Evolutionary conservation across 2,888 invertebrate species (phyloP).

Genomic region (Trichogramma evanescens): DNA sequence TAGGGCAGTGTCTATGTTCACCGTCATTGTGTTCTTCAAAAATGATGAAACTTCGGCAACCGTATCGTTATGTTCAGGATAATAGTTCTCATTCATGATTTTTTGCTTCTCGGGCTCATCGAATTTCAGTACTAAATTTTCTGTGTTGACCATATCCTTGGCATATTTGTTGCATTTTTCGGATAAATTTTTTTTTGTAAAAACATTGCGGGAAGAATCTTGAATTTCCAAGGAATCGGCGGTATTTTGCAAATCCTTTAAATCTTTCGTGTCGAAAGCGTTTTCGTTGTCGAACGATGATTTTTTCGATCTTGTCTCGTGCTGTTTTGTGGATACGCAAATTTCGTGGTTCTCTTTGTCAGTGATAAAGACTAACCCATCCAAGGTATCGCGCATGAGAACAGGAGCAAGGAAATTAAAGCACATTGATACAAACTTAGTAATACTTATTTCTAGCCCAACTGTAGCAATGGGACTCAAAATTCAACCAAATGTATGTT

Average conservation of each 20-base stretch:
- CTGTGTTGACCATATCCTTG: neutral
- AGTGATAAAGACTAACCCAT: conserved; percentile 38
- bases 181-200: neutral
- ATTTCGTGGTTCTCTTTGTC: no score
- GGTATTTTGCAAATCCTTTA: conserved; percentile 48
- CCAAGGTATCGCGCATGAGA: conserved; percentile 47
- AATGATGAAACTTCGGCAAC: neutral
- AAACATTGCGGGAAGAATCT: neutral
- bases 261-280: neutral
- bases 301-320: no score
- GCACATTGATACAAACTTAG: conserved; percentile 48
- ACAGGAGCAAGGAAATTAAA: conserved; percentile 48
- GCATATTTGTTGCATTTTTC: conserved; percentile 1
- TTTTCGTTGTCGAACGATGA: conserved; percentile 12
- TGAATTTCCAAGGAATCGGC: neutral
- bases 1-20: neutral
- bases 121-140: conserved; percentile 7
- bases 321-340: no score
- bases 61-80: neutral
- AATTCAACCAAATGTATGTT: conserved; percentile 32
- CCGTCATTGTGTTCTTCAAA: neutral
- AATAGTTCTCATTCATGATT: conserved; percentile 14
- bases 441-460: conserved; percentile 40
- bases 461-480: conserved; percentile 34
- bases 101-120: conserved; percentile 15